Evolutionary conservation across 1,140 invertebrate species (phyloP), one percentile per base, ranked within the genome.

Genomic region (Eriocheir sinensis): DNA sequence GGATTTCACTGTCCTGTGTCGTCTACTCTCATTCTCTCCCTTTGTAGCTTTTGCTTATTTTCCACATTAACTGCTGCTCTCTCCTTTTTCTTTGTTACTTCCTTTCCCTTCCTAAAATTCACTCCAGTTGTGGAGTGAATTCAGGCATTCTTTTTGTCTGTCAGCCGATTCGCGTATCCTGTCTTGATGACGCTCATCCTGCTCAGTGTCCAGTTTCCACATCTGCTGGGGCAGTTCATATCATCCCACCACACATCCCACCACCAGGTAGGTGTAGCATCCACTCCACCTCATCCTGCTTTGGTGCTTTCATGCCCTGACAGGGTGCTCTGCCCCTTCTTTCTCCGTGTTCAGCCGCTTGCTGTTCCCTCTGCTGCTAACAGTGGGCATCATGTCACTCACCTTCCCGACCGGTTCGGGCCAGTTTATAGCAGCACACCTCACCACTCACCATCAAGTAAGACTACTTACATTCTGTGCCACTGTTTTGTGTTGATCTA

Each of bases 211-310:
- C 95, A 93, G 86, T 95, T 93, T 88, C 95, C 95, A n/a, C 88
- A 79, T 93, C 89, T 93, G 30, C 83, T 95, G 95, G 95, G 95
- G n/a, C 95, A 95, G 88, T 95, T 95, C 48, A 95, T 95, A 85
- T 72, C 95, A 41, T 90, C 95, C 89, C 95, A 95, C 48, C 95
- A 85, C 36, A 83, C 95, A 72, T 91, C 95, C 36, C 95, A 95
- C 36, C 88, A 93, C 36, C 92, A 95, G 95, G 95, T 95, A 94
- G 94, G 94, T 91, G 41, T 38, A 60, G 32, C 60, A 41, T 41
- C 21, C 44, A 60, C 53, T 83, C 34, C 48, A n/a, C 27, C 81
- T 81, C 38, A 53, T 79, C 27, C 32, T 92, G 27, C 86, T 89
- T 93, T 27, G 72, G 41, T 34, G 60, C 48, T 60, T 89, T 88